Evolutionary conservation across 2,797 vertebrate species (phyloP).

Genomic region (Zalophus californianus): DNA sequence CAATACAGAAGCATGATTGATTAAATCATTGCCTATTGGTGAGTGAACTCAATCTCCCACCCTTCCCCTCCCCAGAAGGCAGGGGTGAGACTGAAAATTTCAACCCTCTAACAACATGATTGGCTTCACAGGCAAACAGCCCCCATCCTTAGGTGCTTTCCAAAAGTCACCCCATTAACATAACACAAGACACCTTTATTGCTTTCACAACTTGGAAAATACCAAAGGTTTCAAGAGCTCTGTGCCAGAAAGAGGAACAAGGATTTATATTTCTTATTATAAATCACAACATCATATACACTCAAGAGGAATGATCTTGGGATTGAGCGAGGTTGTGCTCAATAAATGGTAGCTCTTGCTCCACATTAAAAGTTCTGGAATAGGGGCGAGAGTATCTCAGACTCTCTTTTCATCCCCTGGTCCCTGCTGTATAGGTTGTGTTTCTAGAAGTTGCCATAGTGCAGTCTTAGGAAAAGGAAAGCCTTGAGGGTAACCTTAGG

Average conservation of each 20-base stretch:
- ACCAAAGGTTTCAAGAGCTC: neutral
- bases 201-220: neutral
- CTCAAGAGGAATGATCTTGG: neutral
- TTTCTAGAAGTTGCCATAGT: neutral
- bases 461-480: neutral
- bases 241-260: neutral
- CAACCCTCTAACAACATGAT: neutral
- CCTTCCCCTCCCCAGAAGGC: neutral
- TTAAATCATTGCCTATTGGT: neutral
- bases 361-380: neutral
- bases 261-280: neutral
- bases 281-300: neutral
- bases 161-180: neutral
- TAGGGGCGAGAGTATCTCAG: neutral
- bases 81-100: neutral
- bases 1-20: neutral
- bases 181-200: neutral
- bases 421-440: neutral
- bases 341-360: neutral
- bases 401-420: neutral
- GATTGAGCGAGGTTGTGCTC: neutral
- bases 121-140: neutral
- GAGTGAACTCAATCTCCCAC: neutral
- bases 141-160: neutral
- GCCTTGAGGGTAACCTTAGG: neutral